phyloP scores from a whole-genome alignment of 1,140 invertebrate species.

The Anastrepha ludens region DNA sequence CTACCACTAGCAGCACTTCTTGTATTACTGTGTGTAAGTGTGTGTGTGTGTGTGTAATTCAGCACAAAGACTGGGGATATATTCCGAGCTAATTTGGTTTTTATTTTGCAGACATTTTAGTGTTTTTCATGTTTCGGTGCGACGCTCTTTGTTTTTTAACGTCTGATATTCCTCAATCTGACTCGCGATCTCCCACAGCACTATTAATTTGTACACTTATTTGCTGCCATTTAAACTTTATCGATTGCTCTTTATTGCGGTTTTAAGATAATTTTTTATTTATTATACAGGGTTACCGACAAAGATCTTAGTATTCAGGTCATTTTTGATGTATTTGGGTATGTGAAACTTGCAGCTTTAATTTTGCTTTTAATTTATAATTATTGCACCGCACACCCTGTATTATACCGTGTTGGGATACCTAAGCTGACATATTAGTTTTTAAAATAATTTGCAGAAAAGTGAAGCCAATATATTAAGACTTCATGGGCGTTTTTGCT shows the following conservation, averaged over 20 bases:
- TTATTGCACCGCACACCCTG: too few relatives aligned
- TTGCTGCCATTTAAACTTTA: constrained; percentile 18
- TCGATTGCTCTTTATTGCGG: neutral
- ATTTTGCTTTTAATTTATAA: too few relatives aligned
- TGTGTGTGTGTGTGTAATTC: neutral
- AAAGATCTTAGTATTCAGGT: too few relatives aligned
- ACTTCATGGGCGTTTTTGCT: too few relatives aligned
- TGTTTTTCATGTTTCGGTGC: constrained; percentile 1
- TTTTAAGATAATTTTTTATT: constrained; percentile 18
- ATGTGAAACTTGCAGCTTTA: too few relatives aligned
- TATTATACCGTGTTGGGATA: too few relatives aligned
- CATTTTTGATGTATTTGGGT: too few relatives aligned
- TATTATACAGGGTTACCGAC: neutral
- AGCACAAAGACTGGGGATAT: neutral
- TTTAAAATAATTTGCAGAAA: neutral
- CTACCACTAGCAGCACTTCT: neutral
- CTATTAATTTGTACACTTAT: neutral
- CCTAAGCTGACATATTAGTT: neutral
- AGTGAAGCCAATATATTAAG: too few relatives aligned
- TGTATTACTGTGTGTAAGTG: neutral
- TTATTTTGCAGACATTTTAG: constrained; percentile 15
- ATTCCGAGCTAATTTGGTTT: neutral
- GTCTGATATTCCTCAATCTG: neutral
- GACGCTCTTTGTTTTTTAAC: neutral
- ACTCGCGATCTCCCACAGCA: neutral